These are phyloP conservation scores for Dinothrombium tinctorium DNA, from an alignment of 1,140 invertebrate genomes.

Conservation along the genomic window DNA sequence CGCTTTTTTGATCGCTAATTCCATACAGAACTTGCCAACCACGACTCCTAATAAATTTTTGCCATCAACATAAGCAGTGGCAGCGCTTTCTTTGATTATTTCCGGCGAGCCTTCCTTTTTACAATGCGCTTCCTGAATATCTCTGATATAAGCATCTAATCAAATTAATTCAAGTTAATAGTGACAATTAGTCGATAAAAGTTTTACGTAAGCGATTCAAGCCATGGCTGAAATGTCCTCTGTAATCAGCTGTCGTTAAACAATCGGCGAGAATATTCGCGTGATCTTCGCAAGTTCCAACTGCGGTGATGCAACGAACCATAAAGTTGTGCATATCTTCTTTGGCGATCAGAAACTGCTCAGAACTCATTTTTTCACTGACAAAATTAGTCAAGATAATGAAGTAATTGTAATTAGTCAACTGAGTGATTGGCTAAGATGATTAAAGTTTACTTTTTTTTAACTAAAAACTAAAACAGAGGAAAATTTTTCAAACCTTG, in stretches of 20 bases:
- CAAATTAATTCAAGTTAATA: slow-evolving; percentile 9
- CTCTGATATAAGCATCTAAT: slow-evolving; percentile 31
- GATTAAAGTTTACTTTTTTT: no score
- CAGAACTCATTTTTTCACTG: no score
- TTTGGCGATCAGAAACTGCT: no score
- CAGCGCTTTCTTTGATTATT: slow-evolving; percentile 41
- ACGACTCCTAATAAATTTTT: slow-evolving; percentile 60
- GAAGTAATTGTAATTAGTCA: no score
- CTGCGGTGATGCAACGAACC: no score
- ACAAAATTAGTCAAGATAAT: no score
- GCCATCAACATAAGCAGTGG: slow-evolving; percentile 61
- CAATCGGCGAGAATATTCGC: slow-evolving; percentile 47
- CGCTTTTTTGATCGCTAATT: slow-evolving; percentile 64
- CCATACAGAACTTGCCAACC: slow-evolving; percentile 69
- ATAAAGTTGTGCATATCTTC: no score
- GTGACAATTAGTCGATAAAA: background rate
- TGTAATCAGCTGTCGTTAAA: slow-evolving; percentile 52
- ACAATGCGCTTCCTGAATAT: slow-evolving; percentile 24
- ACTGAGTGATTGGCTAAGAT: no score
- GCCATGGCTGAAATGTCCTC: slow-evolving; percentile 77
- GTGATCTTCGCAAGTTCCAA: no score
- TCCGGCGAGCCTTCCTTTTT: slow-evolving; percentile 29
- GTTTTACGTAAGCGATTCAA: slow-evolving; percentile 52
- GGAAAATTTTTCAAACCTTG: no score
- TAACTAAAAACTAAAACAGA: no score